Percentiles rank a stretch among this genome's conserved stretches.
Conservation (phyloP, 2,113 vertebrate species). For the Mesoclemmys tuberculata region DNA sequence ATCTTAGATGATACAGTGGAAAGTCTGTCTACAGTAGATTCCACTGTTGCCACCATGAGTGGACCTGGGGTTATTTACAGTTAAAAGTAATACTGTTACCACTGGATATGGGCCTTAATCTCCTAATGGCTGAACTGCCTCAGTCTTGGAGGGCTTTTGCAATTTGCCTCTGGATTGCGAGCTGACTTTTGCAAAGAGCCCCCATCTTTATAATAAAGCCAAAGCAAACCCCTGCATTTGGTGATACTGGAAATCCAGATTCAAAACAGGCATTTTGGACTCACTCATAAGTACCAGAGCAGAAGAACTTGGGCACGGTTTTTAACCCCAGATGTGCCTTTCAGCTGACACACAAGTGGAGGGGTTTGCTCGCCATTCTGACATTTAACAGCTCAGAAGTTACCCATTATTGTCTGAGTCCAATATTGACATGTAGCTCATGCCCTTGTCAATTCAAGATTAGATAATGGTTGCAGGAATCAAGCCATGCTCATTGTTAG, state of each 20-base stretch:
- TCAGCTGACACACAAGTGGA: background rate
- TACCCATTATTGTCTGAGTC: background rate
- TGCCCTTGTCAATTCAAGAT: background rate
- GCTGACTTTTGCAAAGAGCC: background rate
- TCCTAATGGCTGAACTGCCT: background rate
- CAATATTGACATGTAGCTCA: background rate
- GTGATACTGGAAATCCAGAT: background rate
- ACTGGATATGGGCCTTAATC: background rate
- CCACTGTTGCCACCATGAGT: conserved; percentile 12
- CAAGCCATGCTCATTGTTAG: conserved; percentile 17
- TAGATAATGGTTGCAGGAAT: conserved; percentile 7
- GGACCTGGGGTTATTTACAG: background rate
- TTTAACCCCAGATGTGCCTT: conserved; percentile 28
- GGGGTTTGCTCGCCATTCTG: background rate
- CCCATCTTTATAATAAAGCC: background rate
- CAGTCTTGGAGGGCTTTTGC: background rate
- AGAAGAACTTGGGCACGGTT: background rate
- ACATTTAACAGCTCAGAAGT: fast-evolving
- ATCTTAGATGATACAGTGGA: background rate
- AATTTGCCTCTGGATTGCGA: conserved; percentile 19
- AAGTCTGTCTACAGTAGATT: background rate
- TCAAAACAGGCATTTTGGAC: background rate
- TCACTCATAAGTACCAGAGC: background rate
- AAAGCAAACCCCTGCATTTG: background rate
- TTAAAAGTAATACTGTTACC: background rate